Conservation (phyloP, 2,888 invertebrate genomes). For the Macrostomum cliftonense region DNA sequence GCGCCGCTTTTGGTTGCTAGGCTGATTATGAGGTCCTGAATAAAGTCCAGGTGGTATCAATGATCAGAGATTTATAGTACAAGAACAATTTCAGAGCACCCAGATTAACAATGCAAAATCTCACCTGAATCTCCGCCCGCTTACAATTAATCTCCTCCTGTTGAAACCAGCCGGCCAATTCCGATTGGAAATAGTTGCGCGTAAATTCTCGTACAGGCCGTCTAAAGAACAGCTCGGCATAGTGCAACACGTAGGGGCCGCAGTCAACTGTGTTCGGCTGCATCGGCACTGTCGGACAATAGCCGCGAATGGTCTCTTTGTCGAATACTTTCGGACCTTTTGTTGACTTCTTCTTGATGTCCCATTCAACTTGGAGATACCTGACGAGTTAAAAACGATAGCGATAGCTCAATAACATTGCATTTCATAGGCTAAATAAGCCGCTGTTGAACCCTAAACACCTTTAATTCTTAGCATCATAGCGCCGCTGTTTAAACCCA, state of each 20-base stretch:
- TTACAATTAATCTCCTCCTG: conserved; percentile 62
- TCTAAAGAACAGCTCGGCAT: conserved; percentile 83
- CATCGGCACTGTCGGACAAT: conserved; percentile 77
- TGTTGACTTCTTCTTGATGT: conserved; percentile 18
- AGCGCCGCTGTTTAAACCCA: too few relatives aligned
- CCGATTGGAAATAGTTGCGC: conserved; percentile 47
- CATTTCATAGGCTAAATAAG: neutral
- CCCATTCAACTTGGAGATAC: conserved; percentile 43
- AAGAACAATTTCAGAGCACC: too few relatives aligned
- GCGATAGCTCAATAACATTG: too few relatives aligned
- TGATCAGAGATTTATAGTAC: too few relatives aligned
- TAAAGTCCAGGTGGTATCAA: too few relatives aligned
- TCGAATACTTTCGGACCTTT: conserved; percentile 45
- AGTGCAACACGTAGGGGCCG: conserved; percentile 79
- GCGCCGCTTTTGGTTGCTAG: too few relatives aligned
- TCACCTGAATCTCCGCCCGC: conserved; percentile 57
- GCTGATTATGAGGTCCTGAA: too few relatives aligned
- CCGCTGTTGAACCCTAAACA: neutral
- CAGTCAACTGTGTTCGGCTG: conserved; percentile 93
- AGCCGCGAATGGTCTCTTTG: conserved; percentile 65
- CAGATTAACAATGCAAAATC: too few relatives aligned
- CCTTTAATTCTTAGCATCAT: too few relatives aligned
- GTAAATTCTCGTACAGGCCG: conserved; percentile 61
- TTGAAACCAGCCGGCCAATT: conserved; percentile 66
- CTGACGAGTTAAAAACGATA: conserved; percentile 11